phyloP scores from a whole-genome alignment of 2,797 vertebrate species.

The Bufotes viridis region DNA sequence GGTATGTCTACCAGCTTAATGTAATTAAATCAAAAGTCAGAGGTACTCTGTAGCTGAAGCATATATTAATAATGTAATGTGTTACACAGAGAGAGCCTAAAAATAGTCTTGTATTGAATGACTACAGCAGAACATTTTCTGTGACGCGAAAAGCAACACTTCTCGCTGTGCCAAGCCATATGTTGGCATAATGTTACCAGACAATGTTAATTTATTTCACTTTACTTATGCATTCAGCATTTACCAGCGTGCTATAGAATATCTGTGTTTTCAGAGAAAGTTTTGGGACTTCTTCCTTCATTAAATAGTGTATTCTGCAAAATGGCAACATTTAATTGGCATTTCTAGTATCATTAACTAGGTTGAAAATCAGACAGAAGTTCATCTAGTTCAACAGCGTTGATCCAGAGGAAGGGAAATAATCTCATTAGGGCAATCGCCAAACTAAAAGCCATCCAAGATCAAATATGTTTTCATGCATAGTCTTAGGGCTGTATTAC shows the following conservation, averaged over 20 bases:
- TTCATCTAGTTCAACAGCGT: background rate
- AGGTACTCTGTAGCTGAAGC: too few relatives aligned
- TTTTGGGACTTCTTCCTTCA: background rate
- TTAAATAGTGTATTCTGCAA: background rate
- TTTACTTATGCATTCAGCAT: background rate
- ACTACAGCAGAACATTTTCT: background rate
- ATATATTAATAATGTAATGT: constrained; percentile 5
- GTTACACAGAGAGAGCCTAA: background rate
- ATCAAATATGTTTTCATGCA: too few relatives aligned
- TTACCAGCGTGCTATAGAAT: background rate
- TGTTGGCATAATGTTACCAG: constrained; percentile 20
- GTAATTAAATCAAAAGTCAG: background rate
- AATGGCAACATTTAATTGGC: background rate
- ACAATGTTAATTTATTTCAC: constrained; percentile 9
- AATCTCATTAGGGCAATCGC: too few relatives aligned
- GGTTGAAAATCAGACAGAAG: background rate
- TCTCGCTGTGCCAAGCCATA: constrained; percentile 18
- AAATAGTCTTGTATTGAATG: background rate
- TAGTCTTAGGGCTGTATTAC: too few relatives aligned
- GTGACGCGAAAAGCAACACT: background rate
- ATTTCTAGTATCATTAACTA: background rate
- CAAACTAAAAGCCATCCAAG: too few relatives aligned
- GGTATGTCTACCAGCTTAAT: background rate
- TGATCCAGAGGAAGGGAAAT: too few relatives aligned
- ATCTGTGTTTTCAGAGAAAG: constrained; percentile 1